phyloP scores from a whole-genome alignment of 1,140 invertebrate genomes.

The Paralvinella palmiformis region DNA sequence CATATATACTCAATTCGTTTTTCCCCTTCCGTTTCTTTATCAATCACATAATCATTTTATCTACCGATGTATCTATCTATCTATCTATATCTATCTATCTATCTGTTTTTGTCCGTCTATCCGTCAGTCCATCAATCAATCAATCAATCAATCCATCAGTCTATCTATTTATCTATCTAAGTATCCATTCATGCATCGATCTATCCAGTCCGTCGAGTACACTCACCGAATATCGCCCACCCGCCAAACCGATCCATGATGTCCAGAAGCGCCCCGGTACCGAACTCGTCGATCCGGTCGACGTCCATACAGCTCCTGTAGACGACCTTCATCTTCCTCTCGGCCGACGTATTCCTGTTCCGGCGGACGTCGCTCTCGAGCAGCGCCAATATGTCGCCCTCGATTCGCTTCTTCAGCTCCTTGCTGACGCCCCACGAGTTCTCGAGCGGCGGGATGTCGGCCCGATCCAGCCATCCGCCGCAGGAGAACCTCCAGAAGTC shows the following conservation, averaged over 20 bases:
- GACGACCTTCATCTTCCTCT: conserved; percentile 1
- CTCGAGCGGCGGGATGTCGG: not conserved
- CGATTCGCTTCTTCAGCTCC: not conserved
- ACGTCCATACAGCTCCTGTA: conserved; percentile 2
- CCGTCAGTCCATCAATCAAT: conserved; percentile 8
- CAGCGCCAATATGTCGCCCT: not conserved
- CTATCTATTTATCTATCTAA: conserved; percentile 10
- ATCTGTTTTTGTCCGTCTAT: not conserved
- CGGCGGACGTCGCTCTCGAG: not conserved
- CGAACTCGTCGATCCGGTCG: not conserved
- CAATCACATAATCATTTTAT: not conserved
- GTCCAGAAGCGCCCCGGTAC: not conserved
- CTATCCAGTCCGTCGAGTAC: not conserved
- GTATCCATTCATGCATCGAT: not conserved
- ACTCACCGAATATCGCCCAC: conserved; percentile 1
- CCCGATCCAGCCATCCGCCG: conserved; percentile 27
- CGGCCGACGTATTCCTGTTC: not conserved
- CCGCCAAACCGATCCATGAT: not conserved
- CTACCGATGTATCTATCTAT: not conserved
- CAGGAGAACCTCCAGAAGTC: conserved; percentile 55
- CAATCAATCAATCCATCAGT: conserved; percentile 6
- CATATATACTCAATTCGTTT: too few species aligned
- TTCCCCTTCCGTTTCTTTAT: not conserved
- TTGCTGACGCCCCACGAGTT: conserved; percentile 4
- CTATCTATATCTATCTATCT: not conserved